Conservation (phyloP, 2,888 invertebrate species). For the Eupithecia pulchellata region DNA sequence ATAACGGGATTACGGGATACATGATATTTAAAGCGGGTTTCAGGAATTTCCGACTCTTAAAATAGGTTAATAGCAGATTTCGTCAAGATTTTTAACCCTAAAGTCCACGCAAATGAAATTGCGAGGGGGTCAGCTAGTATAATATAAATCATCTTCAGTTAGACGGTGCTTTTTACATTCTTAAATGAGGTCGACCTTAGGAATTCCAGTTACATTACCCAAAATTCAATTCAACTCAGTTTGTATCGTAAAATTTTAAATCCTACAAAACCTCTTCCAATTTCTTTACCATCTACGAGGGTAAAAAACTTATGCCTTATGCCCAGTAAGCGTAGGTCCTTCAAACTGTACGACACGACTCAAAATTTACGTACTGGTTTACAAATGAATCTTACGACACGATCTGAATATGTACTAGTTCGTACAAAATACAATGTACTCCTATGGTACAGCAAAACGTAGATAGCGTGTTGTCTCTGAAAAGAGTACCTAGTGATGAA, state of each 20-base stretch:
- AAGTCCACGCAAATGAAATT: no score
- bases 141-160: no score
- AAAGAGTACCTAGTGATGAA: no score
- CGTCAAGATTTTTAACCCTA: no score
- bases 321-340: conserved; percentile 33
- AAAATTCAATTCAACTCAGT: conserved; percentile 42
- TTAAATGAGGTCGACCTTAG: neutral
- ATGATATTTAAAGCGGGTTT: no score
- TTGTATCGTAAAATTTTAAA: conserved; percentile 47
- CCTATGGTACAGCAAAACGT: neutral
- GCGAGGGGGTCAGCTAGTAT: no score
- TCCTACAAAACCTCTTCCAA: conserved; percentile 45
- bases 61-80: no score
- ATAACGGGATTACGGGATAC: no score
- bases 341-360: conserved; percentile 37
- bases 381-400: no score
- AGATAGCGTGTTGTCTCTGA: neutral
- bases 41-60: no score
- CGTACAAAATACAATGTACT: neutral
- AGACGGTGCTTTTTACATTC: neutral
- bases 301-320: conserved; percentile 46
- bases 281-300: conserved; percentile 47
- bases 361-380: neutral
- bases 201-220: conserved; percentile 24
- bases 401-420: neutral